These are phyloP conservation scores for Plebejus melissa DNA, from an alignment of 2,888 invertebrate species.

Conservation along the genomic window DNA sequence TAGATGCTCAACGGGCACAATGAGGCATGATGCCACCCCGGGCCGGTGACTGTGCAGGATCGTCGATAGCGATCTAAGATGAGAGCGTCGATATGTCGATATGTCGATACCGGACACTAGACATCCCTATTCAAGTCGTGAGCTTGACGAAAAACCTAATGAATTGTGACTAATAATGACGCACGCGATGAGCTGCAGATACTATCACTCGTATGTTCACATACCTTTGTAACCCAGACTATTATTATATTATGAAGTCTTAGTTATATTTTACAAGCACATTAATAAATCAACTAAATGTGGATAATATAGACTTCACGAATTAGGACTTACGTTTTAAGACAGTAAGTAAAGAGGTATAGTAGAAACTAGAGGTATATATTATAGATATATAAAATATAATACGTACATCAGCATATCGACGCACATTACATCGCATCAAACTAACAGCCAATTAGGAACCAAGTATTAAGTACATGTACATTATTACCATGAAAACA, in stretches of 20 bases:
- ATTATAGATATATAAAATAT: no score
- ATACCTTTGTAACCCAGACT: background rate
- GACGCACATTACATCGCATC: background rate
- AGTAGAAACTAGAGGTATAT: no score
- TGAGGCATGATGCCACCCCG: slow-evolving; percentile 74
- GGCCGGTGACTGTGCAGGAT: slow-evolving; percentile 76
- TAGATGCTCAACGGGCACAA: slow-evolving; percentile 74
- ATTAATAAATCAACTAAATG: no score
- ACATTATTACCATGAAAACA: background rate
- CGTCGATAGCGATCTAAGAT: slow-evolving; percentile 73
- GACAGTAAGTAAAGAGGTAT: no score
- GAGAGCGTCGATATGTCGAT: slow-evolving; percentile 69
- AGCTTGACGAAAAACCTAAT: slow-evolving; percentile 74
- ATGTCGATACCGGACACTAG: slow-evolving; percentile 69
- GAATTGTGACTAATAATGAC: slow-evolving; percentile 76
- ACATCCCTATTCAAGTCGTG: slow-evolving; percentile 73
- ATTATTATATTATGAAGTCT: background rate
- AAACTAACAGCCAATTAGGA: background rate
- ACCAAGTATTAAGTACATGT: background rate
- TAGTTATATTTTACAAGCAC: no score
- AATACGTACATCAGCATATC: background rate
- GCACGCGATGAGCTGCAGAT: slow-evolving; percentile 47
- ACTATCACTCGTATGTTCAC: background rate
- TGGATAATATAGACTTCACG: no score
- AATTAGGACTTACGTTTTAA: no score